Percentiles rank a stretch among this genome's conserved stretches.
These are phyloP conservation scores for Leptodactylus fallax DNA, from an alignment of 2,797 vertebrate genomes.

Conservation along the genomic window DNA sequence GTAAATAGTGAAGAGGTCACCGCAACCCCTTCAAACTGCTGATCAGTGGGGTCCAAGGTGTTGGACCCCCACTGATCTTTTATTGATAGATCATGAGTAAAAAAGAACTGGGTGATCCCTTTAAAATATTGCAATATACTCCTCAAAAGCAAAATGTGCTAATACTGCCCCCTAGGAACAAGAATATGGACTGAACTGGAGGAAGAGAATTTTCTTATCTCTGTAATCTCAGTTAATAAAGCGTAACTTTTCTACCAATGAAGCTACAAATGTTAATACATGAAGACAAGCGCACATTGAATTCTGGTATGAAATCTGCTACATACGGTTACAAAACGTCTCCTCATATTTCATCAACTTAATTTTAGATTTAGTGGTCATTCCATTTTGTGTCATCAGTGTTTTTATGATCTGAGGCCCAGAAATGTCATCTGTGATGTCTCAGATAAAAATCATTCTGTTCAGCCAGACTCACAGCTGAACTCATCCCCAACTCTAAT, in stretches of 20 bases:
- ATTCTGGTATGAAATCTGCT: constrained; percentile 18
- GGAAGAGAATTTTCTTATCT: neutral
- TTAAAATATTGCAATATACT: no score
- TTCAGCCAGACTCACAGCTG: constrained; percentile 11
- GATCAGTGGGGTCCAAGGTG: no score
- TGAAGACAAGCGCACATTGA: neutral
- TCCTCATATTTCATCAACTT: constrained; percentile 8
- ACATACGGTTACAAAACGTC: neutral
- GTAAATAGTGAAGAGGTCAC: no score
- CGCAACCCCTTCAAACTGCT: no score
- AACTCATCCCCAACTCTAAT: constrained; percentile 9
- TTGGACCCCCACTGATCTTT: no score
- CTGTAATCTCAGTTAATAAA: neutral
- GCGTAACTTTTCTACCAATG: neutral
- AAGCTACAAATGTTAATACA: neutral
- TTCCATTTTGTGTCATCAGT: constrained; percentile 23
- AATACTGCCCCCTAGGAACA: neutral
- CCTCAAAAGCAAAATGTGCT: no score
- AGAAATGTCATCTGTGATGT: constrained; percentile 40
- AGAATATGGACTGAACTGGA: neutral
- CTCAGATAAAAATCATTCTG: constrained; percentile 23
- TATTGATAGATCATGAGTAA: no score
- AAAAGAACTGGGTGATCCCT: no score
- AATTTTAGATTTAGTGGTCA: constrained; percentile 14
- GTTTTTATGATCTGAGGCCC: constrained; percentile 11